phyloP scores from a whole-genome alignment of 92 coral and sea anemone species.

The Porites divaricata region DNA sequence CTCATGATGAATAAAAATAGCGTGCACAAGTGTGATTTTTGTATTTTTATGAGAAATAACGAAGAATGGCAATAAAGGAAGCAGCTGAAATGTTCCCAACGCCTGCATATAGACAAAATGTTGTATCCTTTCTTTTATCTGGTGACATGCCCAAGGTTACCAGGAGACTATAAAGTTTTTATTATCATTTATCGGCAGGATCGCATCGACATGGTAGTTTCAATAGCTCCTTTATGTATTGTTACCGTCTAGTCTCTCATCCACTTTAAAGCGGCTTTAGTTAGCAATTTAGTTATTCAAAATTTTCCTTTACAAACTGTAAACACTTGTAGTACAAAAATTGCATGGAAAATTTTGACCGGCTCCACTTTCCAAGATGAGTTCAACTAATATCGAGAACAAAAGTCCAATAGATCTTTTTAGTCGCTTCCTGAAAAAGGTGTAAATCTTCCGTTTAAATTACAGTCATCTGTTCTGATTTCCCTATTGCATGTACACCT shows the following conservation, averaged over 20 bases:
- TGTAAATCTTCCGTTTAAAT: constrained; percentile 40
- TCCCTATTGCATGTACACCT: constrained; percentile 9
- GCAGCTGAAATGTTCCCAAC: constrained; percentile 29
- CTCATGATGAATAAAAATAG: constrained; percentile 24
- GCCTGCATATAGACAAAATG: neutral
- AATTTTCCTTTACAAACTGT: constrained; percentile 2
- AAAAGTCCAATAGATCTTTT: constrained; percentile 4
- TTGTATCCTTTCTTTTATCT: neutral
- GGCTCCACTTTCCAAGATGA: neutral
- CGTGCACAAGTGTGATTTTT: constrained; percentile 16
- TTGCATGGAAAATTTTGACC: neutral
- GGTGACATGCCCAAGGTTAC: constrained; percentile 11
- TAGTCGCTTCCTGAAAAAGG: constrained; percentile 17
- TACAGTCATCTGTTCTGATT: constrained; percentile 23
- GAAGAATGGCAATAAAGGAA: neutral
- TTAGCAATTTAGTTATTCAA: constrained; percentile 6
- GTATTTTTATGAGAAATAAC: neutral
- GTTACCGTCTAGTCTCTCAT: too few relatives aligned
- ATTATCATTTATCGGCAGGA: too few relatives aligned
- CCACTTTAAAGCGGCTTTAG: too few relatives aligned
- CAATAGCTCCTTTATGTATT: neutral
- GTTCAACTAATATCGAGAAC: neutral
- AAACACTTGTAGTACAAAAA: neutral
- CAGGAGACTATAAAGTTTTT: neutral
- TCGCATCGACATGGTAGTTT: neutral